These are phyloP conservation scores for Drosophila niveifrons DNA, from an alignment of 2,888 invertebrate genomes.

Conservation along the genomic window DNA sequence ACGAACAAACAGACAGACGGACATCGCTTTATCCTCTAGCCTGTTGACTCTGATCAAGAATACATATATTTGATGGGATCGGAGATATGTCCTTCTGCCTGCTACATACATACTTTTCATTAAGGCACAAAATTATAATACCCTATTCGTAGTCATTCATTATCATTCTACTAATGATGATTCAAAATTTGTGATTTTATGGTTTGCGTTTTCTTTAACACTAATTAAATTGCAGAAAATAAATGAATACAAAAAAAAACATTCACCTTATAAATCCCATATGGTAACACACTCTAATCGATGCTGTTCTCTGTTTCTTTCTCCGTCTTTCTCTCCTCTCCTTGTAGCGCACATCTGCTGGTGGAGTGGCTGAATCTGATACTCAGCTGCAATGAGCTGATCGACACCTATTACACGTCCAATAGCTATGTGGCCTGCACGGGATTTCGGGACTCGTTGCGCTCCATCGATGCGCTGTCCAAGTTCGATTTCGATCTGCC, in stretches of 20 bases:
- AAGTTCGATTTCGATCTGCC: conserved; percentile 96
- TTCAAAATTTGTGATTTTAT: too few relatives aligned
- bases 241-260: not conserved
- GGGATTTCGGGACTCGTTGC: conserved; percentile 97
- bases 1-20: too few relatives aligned
- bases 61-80: too few relatives aligned
- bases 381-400: conserved; percentile 92
- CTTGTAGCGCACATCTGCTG: conserved; percentile 93
- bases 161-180: too few relatives aligned
- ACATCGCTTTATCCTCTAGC: too few relatives aligned
- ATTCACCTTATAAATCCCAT: not conserved
- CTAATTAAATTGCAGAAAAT: too few relatives aligned
- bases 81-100: too few relatives aligned
- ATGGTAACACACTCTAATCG: not conserved
- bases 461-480: conserved; percentile 94
- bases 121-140: too few relatives aligned
- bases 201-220: too few relatives aligned
- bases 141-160: too few relatives aligned
- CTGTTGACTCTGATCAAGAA: too few relatives aligned
- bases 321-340: conserved; percentile 66
- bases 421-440: conserved; percentile 99
- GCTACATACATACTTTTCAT: too few relatives aligned
- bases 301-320: not conserved
- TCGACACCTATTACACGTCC: conserved; percentile 92
- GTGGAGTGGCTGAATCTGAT: conserved; percentile 97